Evolutionary conservation across 2,113 vertebrate genomes (phyloP).

Genomic region (Gadus macrocephalus): DNA sequence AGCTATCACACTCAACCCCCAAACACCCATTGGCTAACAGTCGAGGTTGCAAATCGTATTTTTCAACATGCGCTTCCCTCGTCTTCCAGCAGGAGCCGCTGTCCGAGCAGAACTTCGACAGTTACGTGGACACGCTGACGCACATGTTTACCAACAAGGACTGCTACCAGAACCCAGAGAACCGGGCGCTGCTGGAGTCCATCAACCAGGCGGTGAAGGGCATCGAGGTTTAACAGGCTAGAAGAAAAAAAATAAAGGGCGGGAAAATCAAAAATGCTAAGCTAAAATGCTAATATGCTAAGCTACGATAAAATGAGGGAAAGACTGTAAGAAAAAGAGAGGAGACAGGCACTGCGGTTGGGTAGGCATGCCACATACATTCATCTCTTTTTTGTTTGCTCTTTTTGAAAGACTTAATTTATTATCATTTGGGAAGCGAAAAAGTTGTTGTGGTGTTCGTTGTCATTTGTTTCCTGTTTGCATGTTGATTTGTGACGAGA

Average conservation of each 20-base stretch:
- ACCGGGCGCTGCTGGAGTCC: conserved; percentile 93
- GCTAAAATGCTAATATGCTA: no score
- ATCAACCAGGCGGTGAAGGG: conserved; percentile 98
- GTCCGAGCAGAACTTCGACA: conserved; percentile 94
- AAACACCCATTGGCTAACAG: no score
- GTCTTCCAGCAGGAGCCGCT: conserved; percentile 82
- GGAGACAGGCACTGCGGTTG: not conserved
- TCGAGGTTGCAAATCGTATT: not conserved
- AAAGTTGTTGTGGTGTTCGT: conserved; percentile 43
- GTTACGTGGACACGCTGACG: conserved; percentile 91
- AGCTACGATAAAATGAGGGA: no score
- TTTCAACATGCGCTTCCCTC: not conserved
- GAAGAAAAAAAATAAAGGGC: not conserved
- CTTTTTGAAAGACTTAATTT: conserved; percentile 41
- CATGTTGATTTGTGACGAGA: conserved; percentile 58
- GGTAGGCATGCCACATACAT: conserved; percentile 11
- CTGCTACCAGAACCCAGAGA: conserved; percentile 96
- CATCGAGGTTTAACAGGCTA: conserved; percentile 85
- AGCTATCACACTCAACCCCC: no score
- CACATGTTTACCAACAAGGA: conserved; percentile 98
- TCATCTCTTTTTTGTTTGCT: conserved; percentile 29
- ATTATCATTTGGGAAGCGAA: conserved; percentile 38
- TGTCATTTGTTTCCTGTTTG: conserved; percentile 56
- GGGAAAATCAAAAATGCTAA: conserved; percentile 1
- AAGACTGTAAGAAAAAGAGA: no score